Evolutionary conservation across 2,888 invertebrate species (phyloP).

Genomic region (Nomada ruficornis): DNA sequence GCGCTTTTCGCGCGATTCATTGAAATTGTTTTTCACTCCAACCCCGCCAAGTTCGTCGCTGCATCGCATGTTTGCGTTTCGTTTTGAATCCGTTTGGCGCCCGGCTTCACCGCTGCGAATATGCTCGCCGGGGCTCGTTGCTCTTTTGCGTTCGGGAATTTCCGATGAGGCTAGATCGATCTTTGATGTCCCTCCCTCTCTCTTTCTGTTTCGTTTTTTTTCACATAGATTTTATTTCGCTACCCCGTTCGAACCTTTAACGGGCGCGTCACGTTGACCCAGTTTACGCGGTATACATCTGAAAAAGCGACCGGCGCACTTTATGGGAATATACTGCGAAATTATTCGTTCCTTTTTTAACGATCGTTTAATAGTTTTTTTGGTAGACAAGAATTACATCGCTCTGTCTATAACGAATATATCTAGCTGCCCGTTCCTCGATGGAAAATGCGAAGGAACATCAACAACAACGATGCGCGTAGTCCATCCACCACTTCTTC

Average conservation of each 20-base stretch:
- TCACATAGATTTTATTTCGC: neutral
- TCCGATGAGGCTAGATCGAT: neutral
- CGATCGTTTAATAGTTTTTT: neutral
- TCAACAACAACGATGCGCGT: neutral
- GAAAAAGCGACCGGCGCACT: neutral
- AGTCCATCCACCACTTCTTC: slow-evolving; percentile 1
- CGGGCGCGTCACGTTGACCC: slow-evolving; percentile 3
- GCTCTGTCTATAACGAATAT: no score
- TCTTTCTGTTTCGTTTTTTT: neutral
- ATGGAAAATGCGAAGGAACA: neutral
- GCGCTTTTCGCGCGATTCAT: slow-evolving; percentile 68
- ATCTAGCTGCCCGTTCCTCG: no score
- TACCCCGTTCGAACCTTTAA: neutral
- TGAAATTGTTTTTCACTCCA: slow-evolving; percentile 65
- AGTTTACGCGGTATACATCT: neutral
- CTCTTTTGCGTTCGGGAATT: neutral
- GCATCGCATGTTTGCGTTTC: slow-evolving; percentile 38
- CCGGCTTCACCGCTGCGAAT: slow-evolving; percentile 21
- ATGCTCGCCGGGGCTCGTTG: neutral
- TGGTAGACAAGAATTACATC: no score
- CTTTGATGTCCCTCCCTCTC: neutral
- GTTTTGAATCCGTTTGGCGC: slow-evolving; percentile 42
- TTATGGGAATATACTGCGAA: neutral
- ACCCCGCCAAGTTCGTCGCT: slow-evolving; percentile 8
- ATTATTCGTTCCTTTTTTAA: neutral